Percentiles rank a stretch among this genome's conserved stretches.
Conservation (phyloP, 2,113 vertebrate species). For the Lanius ludovicianus region DNA sequence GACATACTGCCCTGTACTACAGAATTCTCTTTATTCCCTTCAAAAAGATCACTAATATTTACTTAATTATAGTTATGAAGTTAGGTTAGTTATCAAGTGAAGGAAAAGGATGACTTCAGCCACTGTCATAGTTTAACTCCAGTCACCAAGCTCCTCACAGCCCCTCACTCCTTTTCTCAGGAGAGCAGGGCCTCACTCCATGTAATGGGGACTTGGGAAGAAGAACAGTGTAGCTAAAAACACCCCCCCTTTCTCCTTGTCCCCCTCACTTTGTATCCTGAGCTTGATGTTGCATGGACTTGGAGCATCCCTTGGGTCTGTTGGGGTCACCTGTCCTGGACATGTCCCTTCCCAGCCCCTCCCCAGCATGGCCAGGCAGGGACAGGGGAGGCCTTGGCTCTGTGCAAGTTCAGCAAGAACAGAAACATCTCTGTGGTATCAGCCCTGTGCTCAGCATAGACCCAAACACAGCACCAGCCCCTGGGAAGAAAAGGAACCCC, state of each 20-base stretch:
- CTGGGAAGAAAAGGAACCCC: neutral
- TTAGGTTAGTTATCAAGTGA: neutral
- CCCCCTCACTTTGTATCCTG: too few species aligned
- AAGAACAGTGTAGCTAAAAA: fast-evolving
- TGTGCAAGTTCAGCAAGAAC: neutral
- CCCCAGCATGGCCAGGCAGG: fast-evolving
- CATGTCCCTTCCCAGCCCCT: neutral
- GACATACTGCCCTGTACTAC: too few species aligned
- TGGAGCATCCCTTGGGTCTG: neutral
- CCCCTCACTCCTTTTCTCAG: neutral
- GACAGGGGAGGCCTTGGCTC: neutral
- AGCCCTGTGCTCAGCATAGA: neutral
- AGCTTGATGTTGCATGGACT: neutral
- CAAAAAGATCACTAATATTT: neutral
- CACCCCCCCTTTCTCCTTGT: neutral
- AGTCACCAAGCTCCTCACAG: neutral
- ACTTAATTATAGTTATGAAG: neutral
- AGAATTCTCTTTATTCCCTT: neutral
- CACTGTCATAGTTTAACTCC: neutral
- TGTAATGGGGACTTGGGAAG: neutral
- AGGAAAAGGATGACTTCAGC: neutral
- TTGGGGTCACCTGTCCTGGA: neutral
- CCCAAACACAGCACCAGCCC: neutral
- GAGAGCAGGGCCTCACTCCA: neutral
- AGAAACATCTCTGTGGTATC: neutral